These are phyloP conservation scores for Sinopyrophorus schimmeli DNA, from an alignment of 2,888 invertebrate species.

Conservation along the genomic window DNA sequence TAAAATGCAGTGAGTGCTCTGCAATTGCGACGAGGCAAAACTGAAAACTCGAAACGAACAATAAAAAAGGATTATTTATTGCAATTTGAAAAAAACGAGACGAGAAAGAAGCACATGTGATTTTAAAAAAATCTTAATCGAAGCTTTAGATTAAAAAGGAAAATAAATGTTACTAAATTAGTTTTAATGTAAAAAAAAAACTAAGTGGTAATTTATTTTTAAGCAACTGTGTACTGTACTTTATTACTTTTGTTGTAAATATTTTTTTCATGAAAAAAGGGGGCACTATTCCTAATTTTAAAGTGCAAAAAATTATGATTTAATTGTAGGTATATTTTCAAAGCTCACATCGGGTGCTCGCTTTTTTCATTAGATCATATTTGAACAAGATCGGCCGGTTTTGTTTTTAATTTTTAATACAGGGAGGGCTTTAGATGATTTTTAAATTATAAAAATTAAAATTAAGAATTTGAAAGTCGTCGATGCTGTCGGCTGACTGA, in stretches of 20 bases:
- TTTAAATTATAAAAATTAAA: neutral
- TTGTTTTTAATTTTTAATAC: constrained; percentile 3
- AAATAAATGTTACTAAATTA: constrained; percentile 12
- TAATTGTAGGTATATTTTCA: constrained; percentile 16
- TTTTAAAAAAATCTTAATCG: constrained; percentile 11
- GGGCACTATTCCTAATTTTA: constrained; percentile 40
- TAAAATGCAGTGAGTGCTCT: too few species aligned
- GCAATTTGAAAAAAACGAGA: neutral
- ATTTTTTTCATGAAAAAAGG: constrained; percentile 26
- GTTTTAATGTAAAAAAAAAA: constrained; percentile 13
- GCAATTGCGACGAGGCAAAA: too few species aligned
- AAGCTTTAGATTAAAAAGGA: constrained; percentile 5
- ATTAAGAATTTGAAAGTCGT: neutral
- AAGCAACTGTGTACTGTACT: constrained; percentile 27
- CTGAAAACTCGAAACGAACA: too few species aligned
- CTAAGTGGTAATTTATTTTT: constrained; percentile 23
- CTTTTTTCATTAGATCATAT: constrained; percentile 16
- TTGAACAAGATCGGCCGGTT: constrained; percentile 18
- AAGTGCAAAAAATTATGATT: constrained; percentile 37
- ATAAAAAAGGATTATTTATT: too few species aligned
- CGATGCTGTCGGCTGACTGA: constrained; percentile 19
- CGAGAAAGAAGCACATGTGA: constrained; percentile 12
- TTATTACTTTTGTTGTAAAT: constrained; percentile 18
- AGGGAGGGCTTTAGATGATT: too few species aligned
- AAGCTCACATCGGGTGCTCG: constrained; percentile 23